Conservation (phyloP, 2,888 invertebrate species). For the Heteropelma amictum region DNA sequence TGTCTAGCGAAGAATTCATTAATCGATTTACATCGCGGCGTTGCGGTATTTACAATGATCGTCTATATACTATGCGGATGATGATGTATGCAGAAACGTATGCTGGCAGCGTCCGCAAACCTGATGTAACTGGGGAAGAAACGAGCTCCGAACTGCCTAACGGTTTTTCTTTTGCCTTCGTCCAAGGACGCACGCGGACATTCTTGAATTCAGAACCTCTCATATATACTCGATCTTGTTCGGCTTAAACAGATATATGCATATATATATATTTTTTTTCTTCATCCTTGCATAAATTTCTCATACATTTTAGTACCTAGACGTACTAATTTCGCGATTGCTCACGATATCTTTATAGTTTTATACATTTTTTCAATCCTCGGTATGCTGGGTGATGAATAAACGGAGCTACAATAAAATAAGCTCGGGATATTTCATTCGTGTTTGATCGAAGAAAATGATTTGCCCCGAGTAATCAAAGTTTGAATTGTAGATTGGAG, state of each 20-base stretch:
- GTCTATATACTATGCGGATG: neutral
- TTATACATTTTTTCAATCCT: too few species aligned
- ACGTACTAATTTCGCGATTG: neutral
- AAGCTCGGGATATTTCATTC: too few species aligned
- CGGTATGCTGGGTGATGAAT: too few species aligned
- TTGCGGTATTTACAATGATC: too few species aligned
- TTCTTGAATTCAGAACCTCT: constrained; percentile 14
- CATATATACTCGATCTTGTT: neutral
- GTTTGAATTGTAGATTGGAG: too few species aligned
- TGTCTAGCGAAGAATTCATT: too few species aligned
- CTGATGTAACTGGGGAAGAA: constrained; percentile 38
- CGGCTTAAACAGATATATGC: neutral
- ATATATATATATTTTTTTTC: too few species aligned
- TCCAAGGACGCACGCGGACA: constrained; percentile 24
- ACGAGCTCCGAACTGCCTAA: constrained; percentile 32
- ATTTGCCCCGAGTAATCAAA: too few species aligned
- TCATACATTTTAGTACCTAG: neutral
- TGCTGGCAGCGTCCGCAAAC: neutral
- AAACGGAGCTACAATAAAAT: too few species aligned
- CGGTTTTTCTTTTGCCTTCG: constrained; percentile 37
- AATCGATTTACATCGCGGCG: too few species aligned
- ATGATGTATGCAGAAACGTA: neutral
- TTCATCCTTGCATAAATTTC: neutral
- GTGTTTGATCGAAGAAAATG: too few species aligned
- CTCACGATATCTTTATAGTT: too few species aligned